Conservation (phyloP, 2,113 vertebrate species). For the Mus musculus region DNA sequence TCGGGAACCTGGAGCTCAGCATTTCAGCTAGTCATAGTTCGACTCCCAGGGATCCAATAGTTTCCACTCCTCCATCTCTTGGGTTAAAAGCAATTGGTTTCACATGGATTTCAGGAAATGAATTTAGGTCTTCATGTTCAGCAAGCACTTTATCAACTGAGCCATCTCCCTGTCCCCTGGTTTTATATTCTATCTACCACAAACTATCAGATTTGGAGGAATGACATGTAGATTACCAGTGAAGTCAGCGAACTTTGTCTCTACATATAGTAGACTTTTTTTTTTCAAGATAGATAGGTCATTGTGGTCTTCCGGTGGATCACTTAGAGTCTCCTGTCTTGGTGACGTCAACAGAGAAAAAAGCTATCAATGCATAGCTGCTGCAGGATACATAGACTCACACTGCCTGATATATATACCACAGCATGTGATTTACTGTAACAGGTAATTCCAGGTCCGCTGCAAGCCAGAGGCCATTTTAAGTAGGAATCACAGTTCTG, state of each 20-base stretch:
- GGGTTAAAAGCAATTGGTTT: neutral
- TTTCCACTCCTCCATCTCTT: no score
- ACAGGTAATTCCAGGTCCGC: neutral
- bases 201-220: neutral
- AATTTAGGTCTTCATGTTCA: neutral
- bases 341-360: slow-evolving; percentile 2
- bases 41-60: neutral
- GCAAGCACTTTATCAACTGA: neutral
- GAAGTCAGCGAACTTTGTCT: neutral
- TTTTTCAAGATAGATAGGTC: neutral
- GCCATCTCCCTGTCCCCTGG: neutral
- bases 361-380: neutral
- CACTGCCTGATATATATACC: neutral
- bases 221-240: neutral
- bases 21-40: neutral
- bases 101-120: neutral
- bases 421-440: slow-evolving; percentile 5
- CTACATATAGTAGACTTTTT: neutral
- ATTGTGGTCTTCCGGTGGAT: neutral
- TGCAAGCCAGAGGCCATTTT: slow-evolving; percentile 3
- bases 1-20: neutral
- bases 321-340: neutral
- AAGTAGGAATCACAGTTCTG: slow-evolving; percentile 28
- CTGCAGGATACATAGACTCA: neutral
- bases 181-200: neutral